Evolutionary conservation across 2,888 invertebrate genomes (phyloP).

Genomic region (Xestoiulus laeticollis): DNA sequence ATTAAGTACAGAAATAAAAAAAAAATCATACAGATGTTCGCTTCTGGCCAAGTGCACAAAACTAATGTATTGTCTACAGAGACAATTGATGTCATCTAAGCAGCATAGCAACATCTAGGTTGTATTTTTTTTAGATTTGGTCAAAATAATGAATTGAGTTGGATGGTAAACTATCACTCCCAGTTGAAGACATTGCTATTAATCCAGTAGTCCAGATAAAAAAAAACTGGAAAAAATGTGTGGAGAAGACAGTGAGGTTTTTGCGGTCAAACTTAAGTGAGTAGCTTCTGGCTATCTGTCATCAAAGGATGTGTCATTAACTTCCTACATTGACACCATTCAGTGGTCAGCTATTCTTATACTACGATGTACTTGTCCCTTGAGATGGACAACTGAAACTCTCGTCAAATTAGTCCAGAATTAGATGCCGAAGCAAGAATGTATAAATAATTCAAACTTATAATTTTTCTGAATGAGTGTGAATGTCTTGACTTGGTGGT

Average conservation of each 20-base stretch:
- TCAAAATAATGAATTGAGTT: neutral
- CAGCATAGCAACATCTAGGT: neutral
- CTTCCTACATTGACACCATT: neutral
- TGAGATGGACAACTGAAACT: too few relatives aligned
- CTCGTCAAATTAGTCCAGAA: too few relatives aligned
- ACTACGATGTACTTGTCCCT: neutral
- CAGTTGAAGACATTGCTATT: neutral
- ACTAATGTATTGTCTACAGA: neutral
- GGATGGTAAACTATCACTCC: neutral
- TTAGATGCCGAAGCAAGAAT: too few relatives aligned
- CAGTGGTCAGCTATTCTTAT: neutral
- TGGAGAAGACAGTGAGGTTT: neutral
- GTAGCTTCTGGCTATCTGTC: neutral
- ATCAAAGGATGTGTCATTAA: neutral
- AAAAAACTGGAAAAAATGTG: neutral
- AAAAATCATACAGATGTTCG: neutral
- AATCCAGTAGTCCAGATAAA: neutral
- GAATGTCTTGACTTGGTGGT: too few relatives aligned
- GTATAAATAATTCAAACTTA: too few relatives aligned
- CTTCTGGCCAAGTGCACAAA: neutral
- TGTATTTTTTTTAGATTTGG: neutral
- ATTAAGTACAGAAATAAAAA: too few relatives aligned
- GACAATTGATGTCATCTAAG: neutral
- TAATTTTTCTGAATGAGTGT: too few relatives aligned
- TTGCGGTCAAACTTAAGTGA: neutral